Base-by-base conservation (phyloP, 2,113 vertebrate species). In the Clinocottus analis region DNA sequence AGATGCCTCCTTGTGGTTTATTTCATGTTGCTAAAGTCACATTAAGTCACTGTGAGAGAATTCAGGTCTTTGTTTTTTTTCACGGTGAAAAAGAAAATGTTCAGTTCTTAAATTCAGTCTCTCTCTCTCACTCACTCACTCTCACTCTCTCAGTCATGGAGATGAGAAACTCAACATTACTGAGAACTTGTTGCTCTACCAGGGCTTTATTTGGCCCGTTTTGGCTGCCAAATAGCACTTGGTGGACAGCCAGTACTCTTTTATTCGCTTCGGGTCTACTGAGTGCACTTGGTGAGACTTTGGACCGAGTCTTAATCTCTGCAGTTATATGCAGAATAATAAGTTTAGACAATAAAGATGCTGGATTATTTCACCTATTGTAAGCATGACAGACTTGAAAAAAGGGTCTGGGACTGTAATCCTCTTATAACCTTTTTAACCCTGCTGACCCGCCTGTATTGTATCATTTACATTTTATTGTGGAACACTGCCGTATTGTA, bases 201-300 rank as follows among this genome's bases (percentile, higher is more conserved):
- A 51, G 45, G 14, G 12, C 65, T 51, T 83, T 39, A 75, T 81
- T 72, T 62, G 56, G 23, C 23, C 79, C 55, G 3, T 60, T 49
- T 83, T 84, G 72, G 82, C 84, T 62, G 84, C 56, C 65, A 82
- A 58, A 11, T 7, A 13, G 5, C 49, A 62, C 64, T 70, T 87
- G 87, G 87, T 51, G 10, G 35, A 23, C 72, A 3, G 65, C 80
- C 72, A 58, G 63, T 71, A 79, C 83, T 31, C 62, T 85, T 84
- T 75, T 66, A 72, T 85, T 75, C 72, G 43, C 11, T 47, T 12
- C 8, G 56, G 69, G 69, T 31, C 43, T 45, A 5, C 25, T 10
- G 69, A 67, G 73, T 56, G 63, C 70, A 47, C 59, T 76, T 39
- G 7, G 2, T 13, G 0, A 84, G 51, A 83, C 73, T 49, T 9